These are phyloP conservation scores for Aselliscus stoliczkanus DNA, from an alignment of 2,797 vertebrate species.

Conservation along the genomic window DNA sequence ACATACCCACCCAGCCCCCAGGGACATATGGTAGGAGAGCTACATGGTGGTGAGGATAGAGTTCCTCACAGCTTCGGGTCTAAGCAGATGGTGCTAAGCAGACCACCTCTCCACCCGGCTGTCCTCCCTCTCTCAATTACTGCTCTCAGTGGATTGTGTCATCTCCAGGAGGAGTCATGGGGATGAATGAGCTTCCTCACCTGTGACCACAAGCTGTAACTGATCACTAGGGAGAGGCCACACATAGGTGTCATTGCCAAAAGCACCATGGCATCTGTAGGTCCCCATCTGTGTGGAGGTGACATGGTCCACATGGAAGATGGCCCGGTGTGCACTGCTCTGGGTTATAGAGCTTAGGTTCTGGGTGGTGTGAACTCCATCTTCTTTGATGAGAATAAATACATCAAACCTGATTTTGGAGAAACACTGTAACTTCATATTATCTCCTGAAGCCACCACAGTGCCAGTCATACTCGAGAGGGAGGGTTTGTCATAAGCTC, in stretches of 20 bases:
- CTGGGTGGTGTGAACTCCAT: not conserved
- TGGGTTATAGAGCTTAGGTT: rapidly evolving
- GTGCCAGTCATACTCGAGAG: not conserved
- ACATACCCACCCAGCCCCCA: rapidly evolving
- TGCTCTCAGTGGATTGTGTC: no score
- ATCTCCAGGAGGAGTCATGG: rapidly evolving
- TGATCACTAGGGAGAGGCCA: not conserved
- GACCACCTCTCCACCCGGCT: rapidly evolving
- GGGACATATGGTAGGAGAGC: not conserved
- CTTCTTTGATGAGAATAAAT: not conserved
- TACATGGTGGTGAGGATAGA: rapidly evolving
- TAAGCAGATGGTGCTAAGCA: not conserved
- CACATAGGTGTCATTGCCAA: rapidly evolving
- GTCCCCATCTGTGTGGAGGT: not conserved
- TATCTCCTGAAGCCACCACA: not conserved
- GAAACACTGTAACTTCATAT: not conserved
- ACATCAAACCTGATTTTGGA: rapidly evolving
- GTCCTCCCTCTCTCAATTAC: no score
- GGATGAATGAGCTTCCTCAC: not conserved
- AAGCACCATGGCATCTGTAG: not conserved
- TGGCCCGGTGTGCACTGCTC: rapidly evolving
- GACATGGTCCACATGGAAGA: not conserved
- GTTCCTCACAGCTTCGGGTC: rapidly evolving
- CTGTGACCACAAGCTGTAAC: not conserved
- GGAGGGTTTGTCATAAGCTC: rapidly evolving